Base-by-base conservation (phyloP, 2,888 invertebrate species). In the Sarcophaga caerulescens region DNA sequence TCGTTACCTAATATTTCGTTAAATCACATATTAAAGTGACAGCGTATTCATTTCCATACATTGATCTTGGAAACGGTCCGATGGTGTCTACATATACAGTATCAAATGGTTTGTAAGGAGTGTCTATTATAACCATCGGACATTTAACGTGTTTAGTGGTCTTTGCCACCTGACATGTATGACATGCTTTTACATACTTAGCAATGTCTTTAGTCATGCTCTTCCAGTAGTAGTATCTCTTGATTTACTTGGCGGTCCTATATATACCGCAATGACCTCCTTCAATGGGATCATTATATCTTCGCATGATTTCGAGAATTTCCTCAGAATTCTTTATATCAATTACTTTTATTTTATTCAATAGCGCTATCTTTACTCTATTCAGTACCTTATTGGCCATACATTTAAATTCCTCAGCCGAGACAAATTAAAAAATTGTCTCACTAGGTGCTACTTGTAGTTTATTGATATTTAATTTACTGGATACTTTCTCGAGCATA, bases 21-120 rank as follows among this genome's bases (percentile, higher is more conserved):
- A 71, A n/a, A 12, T 71, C 60, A 23, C 63, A 74, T 63, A 74
- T 74, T 47, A 63, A 63, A 11, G 74, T 74, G 12, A 74, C 12
- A 8, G 68, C 68, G 19, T 68, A 68, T 47, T 68, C 68, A 10
- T 45, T 68, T 68, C 47, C 68, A 8, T 68, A n/a, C 19, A 45
- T 11, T 45, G 68, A 68, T n/a, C 45, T 68, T 68, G 68, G 68
- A 47, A 68, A 68, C n/a, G 68, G 68, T 17, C 45, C 68, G n/a
- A 68, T 68, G 3, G 68, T 68, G 19, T 68, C 47, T 4, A 74
- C 68, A 47, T 47, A 47, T 12, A 47, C 45, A 57, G 71, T 69
- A 70, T 87, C 84, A 60, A 88, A 87, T 62, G 84, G 10, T 68
- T 75, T 14, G 3, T 57, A 11, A 73, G 74, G 11, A 23, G 82